These are phyloP conservation scores for Rambutsinella grinnellia DNA, from an alignment of 2,888 invertebrate genomes.

Conservation along the genomic window DNA sequence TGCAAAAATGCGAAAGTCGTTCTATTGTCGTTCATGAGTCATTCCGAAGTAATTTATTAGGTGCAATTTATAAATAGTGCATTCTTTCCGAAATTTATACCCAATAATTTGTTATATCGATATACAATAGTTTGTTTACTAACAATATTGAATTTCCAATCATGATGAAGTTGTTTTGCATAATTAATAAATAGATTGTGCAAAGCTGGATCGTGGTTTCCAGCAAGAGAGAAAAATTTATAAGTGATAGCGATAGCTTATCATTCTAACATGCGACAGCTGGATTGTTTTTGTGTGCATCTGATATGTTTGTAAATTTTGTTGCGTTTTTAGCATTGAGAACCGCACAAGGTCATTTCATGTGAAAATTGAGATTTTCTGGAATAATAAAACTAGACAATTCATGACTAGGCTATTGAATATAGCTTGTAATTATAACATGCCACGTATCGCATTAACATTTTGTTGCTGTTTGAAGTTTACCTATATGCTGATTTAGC, in stretches of 20 bases:
- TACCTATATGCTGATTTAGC: background rate
- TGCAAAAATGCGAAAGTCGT: too few species aligned
- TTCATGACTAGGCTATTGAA: background rate
- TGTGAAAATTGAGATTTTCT: slow-evolving; percentile 17
- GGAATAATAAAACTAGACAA: background rate
- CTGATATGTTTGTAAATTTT: background rate
- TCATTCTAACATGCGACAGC: too few species aligned
- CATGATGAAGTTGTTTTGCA: background rate
- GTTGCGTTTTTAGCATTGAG: background rate
- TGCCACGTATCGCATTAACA: background rate
- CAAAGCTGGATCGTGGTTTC: background rate
- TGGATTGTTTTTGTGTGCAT: too few species aligned
- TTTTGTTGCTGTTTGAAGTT: background rate
- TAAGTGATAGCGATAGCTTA: background rate
- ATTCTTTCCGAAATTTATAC: too few species aligned
- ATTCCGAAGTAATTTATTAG: too few species aligned
- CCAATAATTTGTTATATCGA: too few species aligned
- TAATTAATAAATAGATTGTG: background rate
- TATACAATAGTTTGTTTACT: too few species aligned
- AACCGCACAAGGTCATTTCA: slow-evolving; percentile 34
- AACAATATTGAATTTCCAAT: background rate
- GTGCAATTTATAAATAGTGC: too few species aligned
- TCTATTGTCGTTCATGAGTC: too few species aligned
- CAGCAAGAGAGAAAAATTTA: background rate
- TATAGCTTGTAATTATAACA: background rate